Conservation (phyloP, 1,140 invertebrate genomes). For the Akabosia matsudoensis region DNA sequence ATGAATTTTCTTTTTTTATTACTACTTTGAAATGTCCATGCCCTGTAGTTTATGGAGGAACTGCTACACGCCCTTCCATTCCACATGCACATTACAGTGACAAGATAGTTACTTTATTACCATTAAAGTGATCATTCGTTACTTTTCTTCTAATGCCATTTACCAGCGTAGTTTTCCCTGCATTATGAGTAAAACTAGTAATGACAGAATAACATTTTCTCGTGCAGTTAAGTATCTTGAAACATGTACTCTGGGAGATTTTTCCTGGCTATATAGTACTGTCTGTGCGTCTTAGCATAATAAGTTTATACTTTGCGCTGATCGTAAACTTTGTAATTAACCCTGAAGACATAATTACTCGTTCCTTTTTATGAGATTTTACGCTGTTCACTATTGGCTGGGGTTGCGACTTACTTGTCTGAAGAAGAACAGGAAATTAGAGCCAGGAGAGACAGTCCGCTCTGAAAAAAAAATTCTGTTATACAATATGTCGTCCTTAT, state of each 20-base stretch:
- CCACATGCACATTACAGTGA: background rate
- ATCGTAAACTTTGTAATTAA: conserved; percentile 23
- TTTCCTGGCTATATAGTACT: no score
- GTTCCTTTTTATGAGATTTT: conserved; percentile 17
- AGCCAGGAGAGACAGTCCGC: no score
- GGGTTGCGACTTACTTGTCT: background rate
- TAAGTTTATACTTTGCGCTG: background rate
- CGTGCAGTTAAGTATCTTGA: no score
- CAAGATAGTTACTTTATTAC: background rate
- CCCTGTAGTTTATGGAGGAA: background rate
- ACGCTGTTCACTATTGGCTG: conserved; percentile 20
- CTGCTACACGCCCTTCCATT: background rate
- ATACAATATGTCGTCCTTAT: background rate
- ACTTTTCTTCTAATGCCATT: background rate
- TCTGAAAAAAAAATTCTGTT: background rate
- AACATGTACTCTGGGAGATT: no score
- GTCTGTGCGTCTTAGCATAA: no score
- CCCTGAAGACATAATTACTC: conserved; percentile 21
- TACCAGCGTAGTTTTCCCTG: no score
- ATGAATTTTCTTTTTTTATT: no score
- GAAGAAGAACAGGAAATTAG: no score
- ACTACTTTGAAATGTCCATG: no score
- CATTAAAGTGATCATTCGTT: background rate
- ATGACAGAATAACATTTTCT: background rate
- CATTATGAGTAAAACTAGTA: no score